A percentile compares a stretch with the other conserved stretches of the same genome.
phyloP scores from a whole-genome alignment of 2,797 vertebrate species.

The Adelosebastes latens region DNA sequence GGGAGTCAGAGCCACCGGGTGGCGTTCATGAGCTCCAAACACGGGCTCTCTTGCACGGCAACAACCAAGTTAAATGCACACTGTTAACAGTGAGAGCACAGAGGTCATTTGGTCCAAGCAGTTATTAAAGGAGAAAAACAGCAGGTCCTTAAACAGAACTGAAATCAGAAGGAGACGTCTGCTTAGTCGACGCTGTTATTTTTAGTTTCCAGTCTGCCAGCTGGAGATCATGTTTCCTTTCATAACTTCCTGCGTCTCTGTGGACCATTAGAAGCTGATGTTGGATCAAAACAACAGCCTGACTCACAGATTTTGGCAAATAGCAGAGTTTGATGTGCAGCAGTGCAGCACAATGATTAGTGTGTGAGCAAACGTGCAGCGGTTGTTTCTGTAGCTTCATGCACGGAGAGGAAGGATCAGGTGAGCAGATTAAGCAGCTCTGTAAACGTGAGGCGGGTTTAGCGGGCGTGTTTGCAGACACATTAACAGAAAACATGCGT shows the following conservation, averaged over 20 bases:
- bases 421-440: background rate
- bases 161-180: constrained; percentile 38
- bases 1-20: background rate
- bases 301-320: background rate
- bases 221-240: constrained; percentile 34
- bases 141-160: constrained; percentile 25
- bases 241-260: constrained; percentile 53
- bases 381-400: constrained; percentile 9
- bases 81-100: background rate
- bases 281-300: constrained; percentile 13
- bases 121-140: background rate
- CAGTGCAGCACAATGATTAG: constrained; percentile 4
- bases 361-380: background rate
- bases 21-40: constrained; percentile 3
- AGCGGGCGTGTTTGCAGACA: background rate
- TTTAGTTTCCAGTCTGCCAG: constrained; percentile 46
- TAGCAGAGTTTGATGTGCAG: background rate
- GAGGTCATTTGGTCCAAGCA: background rate
- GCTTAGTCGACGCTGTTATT: constrained; percentile 48
- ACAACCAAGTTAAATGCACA: background rate
- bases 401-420: background rate
- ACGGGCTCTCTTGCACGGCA: background rate
- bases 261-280: constrained; percentile 26
- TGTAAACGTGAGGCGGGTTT: background rate
- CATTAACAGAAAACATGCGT: background rate